Evolutionary conservation across 2,888 invertebrate genomes (phyloP), one percentile per base, ranked within the genome.

Genomic region (Cryptus armator): DNA sequence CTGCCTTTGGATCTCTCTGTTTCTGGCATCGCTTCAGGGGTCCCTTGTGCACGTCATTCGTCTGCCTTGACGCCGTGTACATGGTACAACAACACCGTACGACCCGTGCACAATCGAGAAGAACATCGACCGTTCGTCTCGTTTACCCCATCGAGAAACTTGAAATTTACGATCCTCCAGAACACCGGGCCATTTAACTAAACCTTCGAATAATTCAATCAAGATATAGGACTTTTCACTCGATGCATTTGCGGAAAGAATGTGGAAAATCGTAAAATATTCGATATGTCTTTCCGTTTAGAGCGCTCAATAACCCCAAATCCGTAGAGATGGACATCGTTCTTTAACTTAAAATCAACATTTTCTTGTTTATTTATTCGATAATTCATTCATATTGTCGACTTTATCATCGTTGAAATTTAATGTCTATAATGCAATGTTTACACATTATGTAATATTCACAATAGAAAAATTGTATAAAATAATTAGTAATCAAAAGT

Each of bases 31-130:
- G 66, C 72, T 76, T 71, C 53, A 16, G 70, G 68, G 71, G 46
- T 80, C 83, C 84, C 68, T 82, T 71, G 74, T 51, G 43, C 59
- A 44, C 77, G 70, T 77, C 77, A 81, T 74, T 74, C 62, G 51
- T 88, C 86, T 84, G 85, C 81, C 75, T 37, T 51, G 76, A 81
- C 74, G 81, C 53, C 70, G 76, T 24, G 46, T 46, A 66, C 48
- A 72, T 68, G 10, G 59, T 53, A 37, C 37, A 71, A 67, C 86
- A 83, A 85, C 85, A 87, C 85, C 68, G 62, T 68, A 76, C 67
- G 77, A 75, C 68, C 81, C 84, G 77, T 79, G 24, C 72, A 78
- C 64, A 83, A 84, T 81, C 84, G 37, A 37, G 37, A 68, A 53
- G 44, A 67, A 71, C 76, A 77, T 80, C 76, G 83, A 76, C 56